A percentile compares a stretch with the other conserved stretches of the same genome.
Evolutionary conservation across 1,140 invertebrate species (phyloP).

Genomic region (Dolichoris vasculosae): DNA sequence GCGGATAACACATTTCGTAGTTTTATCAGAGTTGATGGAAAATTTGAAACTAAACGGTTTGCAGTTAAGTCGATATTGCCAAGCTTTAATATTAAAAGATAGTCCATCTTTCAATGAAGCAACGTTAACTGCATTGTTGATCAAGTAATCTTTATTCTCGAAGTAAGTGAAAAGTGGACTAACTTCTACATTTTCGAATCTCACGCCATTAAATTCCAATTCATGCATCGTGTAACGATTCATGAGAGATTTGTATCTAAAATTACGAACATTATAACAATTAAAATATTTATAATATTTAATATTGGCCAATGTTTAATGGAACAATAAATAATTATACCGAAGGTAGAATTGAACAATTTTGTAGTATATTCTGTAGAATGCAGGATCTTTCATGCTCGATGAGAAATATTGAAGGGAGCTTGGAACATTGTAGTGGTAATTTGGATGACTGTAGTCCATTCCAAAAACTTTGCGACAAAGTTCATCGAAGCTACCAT

Average conservation of each 20-base stretch:
- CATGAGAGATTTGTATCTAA: slow-evolving; percentile 73
- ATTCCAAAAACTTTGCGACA: slow-evolving; percentile 66
- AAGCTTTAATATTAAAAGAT: slow-evolving; percentile 58
- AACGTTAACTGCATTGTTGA: slow-evolving; percentile 78
- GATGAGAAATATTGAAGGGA: slow-evolving; percentile 65
- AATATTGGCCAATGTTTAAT: slow-evolving; percentile 37
- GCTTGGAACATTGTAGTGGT: slow-evolving; percentile 65
- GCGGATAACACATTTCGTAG: slow-evolving; percentile 76
- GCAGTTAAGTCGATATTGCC: slow-evolving; percentile 74
- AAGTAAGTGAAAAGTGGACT: slow-evolving; percentile 83
- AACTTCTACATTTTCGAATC: slow-evolving; percentile 78
- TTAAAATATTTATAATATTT: not conserved
- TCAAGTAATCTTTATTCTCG: slow-evolving; percentile 80
- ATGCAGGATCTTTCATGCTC: slow-evolving; percentile 74
- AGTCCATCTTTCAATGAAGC: slow-evolving; percentile 61
- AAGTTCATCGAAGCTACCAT: slow-evolving; percentile 71
- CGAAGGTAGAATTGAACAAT: slow-evolving; percentile 70
- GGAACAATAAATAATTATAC: slow-evolving; percentile 60
- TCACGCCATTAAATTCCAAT: slow-evolving; percentile 77
- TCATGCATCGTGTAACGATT: slow-evolving; percentile 78
- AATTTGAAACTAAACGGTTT: slow-evolving; percentile 80
- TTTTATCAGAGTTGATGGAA: slow-evolving; percentile 76
- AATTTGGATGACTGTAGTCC: slow-evolving; percentile 61
- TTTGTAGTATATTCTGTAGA: slow-evolving; percentile 73
- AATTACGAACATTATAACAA: not conserved